Conservation (phyloP, 2,888 invertebrate species). For the Ganaspis brasiliensis region DNA sequence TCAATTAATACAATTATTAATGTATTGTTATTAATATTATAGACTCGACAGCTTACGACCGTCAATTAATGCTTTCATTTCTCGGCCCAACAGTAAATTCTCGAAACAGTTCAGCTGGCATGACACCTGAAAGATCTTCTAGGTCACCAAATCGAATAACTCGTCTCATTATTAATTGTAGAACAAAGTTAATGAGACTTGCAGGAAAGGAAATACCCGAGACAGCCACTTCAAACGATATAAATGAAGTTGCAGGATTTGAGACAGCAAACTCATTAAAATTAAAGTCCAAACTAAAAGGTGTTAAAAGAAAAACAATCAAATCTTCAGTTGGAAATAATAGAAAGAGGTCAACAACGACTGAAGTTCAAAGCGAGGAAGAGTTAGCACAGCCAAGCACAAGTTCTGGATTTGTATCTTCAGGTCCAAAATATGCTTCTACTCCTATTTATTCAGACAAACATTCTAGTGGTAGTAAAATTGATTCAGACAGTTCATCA, state of each 20-base stretch:
- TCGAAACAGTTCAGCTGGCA: slow-evolving; percentile 64
- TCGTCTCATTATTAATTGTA: slow-evolving; percentile 87
- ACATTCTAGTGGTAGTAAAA: slow-evolving; percentile 65
- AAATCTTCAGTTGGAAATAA: slow-evolving; percentile 60
- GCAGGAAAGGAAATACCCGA: slow-evolving; percentile 78
- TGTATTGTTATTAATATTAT: no score
- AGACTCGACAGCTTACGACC: slow-evolving; percentile 71
- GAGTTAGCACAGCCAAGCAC: slow-evolving; percentile 75
- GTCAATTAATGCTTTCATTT: slow-evolving; percentile 71
- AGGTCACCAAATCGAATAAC: slow-evolving; percentile 87
- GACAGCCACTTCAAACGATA: slow-evolving; percentile 52
- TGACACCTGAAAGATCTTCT: slow-evolving; percentile 70
- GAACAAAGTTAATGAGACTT: slow-evolving; percentile 85
- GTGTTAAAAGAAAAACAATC: slow-evolving; percentile 71
- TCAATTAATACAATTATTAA: no score
- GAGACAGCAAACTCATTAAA: slow-evolving; percentile 62
- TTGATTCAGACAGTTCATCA: slow-evolving; percentile 65
- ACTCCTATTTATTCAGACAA: slow-evolving; percentile 63
- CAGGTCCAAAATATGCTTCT: slow-evolving; percentile 66
- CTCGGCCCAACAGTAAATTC: slow-evolving; percentile 67
- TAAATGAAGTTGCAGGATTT: slow-evolving; percentile 38
- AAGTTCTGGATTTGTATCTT: slow-evolving; percentile 74
- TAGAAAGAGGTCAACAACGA: slow-evolving; percentile 66
- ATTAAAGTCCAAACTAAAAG: slow-evolving; percentile 69
- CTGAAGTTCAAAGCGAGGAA: slow-evolving; percentile 45